Conservation (phyloP, 2,888 invertebrate species). For the Melinaea marsaeus region DNA sequence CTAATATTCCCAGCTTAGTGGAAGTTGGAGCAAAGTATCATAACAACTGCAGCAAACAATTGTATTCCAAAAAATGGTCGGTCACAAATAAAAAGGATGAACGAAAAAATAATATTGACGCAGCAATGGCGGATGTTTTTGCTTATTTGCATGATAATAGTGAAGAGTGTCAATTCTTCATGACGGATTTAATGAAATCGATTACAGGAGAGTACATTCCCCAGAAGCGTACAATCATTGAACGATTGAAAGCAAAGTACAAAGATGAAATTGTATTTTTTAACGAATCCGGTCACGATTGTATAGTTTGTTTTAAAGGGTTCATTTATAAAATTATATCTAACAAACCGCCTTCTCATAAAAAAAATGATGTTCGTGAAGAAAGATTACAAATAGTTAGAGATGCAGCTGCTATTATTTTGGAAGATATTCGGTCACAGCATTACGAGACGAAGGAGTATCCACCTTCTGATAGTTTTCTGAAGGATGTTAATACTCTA, state of each 20-base stretch:
- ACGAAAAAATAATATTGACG: conserved; percentile 25
- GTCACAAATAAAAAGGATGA: conserved; percentile 16
- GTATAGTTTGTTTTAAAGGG: too few relatives aligned
- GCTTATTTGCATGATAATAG: conserved; percentile 25
- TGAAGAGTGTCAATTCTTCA: conserved; percentile 22
- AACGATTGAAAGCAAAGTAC: conserved; percentile 25
- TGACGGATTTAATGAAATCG: conserved; percentile 23
- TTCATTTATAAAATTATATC: too few relatives aligned
- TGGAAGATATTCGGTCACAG: too few relatives aligned
- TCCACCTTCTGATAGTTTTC: too few relatives aligned
- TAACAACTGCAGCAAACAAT: conserved; percentile 26
- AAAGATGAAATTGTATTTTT: too few relatives aligned
- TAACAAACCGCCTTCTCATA: too few relatives aligned
- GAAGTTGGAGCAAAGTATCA: conserved; percentile 26
- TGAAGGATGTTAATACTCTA: too few relatives aligned
- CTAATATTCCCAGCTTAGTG: conserved; percentile 24
- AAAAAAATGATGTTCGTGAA: too few relatives aligned
- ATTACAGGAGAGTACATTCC: conserved; percentile 27
- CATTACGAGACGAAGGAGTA: too few relatives aligned
- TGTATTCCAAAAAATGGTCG: conserved; percentile 27
- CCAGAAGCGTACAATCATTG: conserved; percentile 22
- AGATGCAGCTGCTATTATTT: too few relatives aligned
- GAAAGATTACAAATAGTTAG: too few relatives aligned
- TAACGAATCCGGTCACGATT: too few relatives aligned
- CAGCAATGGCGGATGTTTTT: conserved; percentile 23